Evolutionary conservation across 2,888 invertebrate genomes (phyloP), one percentile per base, ranked within the genome.

Genomic region (Diaphora mendica): DNA sequence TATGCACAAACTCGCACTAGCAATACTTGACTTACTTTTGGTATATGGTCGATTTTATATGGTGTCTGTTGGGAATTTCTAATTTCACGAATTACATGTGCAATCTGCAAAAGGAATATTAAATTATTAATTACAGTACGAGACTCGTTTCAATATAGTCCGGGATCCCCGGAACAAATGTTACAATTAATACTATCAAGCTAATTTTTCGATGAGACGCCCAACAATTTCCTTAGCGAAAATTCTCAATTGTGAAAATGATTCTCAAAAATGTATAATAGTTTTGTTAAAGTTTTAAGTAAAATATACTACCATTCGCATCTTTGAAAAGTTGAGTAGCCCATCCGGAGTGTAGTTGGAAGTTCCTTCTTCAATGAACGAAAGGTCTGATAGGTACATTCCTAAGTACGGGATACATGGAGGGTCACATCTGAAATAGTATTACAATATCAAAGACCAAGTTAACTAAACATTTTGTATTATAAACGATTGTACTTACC

Each of bases 351-450:
- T 98, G 90, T 98, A 98, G 90, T 98, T 98, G 0, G 98, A 97
- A 5, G 98, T 98, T 48, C 99, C 98, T 93, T 99, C 99, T 91
- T 99, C 99, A 74, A 99, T 98, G 91, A 99, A 99, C 7, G 98
- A 98, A 69, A 99, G 95, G 91, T 99, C 99, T 13, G 98, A 98
- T 42, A 99, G 94, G 90, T 99, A 99, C 96, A 99, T 97, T 65
- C 99, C 99, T 80, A 98, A 93, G 89, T 98, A 98, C 0, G 98
- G 98, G 79, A 98, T 98, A 86, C 98, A 98, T 0, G 98, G 98
- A 30, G 98, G 98, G 91, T 99, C 99, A 90, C 98, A 98, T 81
- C 98, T 95, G 84, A 9, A 85, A 84, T 64, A 51, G 23, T 71
- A 33, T 73, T 39, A 51, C 67, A 66, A 66, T 26, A 42, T 44